Conservation (phyloP, 2,113 vertebrate genomes). For the Melanerpes aurifrons region DNA sequence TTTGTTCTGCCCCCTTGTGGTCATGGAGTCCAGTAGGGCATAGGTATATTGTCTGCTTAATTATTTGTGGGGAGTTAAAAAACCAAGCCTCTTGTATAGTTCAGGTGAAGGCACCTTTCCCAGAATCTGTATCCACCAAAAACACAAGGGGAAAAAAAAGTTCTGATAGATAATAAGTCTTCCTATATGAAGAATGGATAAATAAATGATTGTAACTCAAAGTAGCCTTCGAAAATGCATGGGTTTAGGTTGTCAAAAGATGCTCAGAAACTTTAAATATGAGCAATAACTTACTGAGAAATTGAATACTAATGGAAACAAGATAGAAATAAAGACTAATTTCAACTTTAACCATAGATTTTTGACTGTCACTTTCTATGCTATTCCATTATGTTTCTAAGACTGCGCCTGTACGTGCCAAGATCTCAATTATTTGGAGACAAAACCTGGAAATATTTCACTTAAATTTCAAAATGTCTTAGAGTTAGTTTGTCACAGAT, state of each 20-base stretch:
- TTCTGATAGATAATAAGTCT: not conserved
- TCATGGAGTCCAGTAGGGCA: not conserved
- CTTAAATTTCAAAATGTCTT: not conserved
- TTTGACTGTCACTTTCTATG: not conserved
- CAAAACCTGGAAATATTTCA: not conserved
- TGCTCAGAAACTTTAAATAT: not conserved
- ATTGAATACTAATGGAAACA: not conserved
- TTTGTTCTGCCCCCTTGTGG: slow-evolving; percentile 69
- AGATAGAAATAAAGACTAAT: not conserved
- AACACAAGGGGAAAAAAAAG: not conserved
- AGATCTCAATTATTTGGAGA: not conserved
- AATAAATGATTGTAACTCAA: not conserved
- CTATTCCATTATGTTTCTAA: not conserved
- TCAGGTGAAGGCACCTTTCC: not conserved
- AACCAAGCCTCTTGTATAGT: not conserved
- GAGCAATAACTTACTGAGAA: not conserved
- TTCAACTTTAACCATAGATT: not conserved
- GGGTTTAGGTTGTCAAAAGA: not conserved
- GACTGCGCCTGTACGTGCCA: not conserved
- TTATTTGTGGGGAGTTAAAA: not conserved
- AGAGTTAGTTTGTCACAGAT: not conserved
- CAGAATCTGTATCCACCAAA: not conserved
- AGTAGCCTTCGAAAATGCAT: not conserved
- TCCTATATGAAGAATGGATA: not conserved
- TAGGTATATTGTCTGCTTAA: not conserved